phyloP scores from a whole-genome alignment of 2,797 vertebrate species.

The Staurois parvus region DNA sequence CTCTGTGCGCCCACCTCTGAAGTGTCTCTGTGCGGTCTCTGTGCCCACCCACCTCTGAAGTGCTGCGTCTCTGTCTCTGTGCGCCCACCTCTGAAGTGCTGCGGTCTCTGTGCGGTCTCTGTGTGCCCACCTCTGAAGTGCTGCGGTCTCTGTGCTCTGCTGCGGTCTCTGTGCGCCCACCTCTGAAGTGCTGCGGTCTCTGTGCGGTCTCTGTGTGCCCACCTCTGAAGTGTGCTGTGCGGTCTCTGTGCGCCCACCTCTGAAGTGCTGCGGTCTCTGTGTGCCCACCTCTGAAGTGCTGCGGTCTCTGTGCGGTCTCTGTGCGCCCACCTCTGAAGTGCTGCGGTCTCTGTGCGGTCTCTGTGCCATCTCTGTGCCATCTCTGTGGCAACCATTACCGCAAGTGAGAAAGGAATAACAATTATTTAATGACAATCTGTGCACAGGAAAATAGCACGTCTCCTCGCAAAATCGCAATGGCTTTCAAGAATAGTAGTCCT shows the following conservation, averaged over 20 bases:
- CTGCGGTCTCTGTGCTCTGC: slow-evolving; percentile 16
- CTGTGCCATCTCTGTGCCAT: no score
- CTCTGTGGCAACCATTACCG: slow-evolving; percentile 28
- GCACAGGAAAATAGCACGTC: slow-evolving; percentile 33
- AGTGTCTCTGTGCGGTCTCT: no score
- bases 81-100: no score
- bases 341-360: slow-evolving; percentile 16
- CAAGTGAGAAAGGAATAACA: slow-evolving; percentile 20
- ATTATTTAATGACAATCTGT: slow-evolving; percentile 52
- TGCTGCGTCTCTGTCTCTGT: slow-evolving; percentile 20
- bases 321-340: slow-evolving; percentile 14
- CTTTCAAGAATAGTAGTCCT: slow-evolving; percentile 35
- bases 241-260: no score
- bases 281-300: no score
- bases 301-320: slow-evolving; percentile 5
- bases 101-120: no score
- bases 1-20: no score
- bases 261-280: no score
- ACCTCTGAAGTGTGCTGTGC: no score
- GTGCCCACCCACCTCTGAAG: no score
- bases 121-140: slow-evolving; percentile 20
- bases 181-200: no score
- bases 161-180: no score
- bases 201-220: slow-evolving; percentile 35
- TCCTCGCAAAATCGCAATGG: slow-evolving; percentile 20